Percentiles rank a stretch among this genome's conserved stretches.
Conservation (phyloP, 1,140 invertebrate species). For the Drosophila santomea region DNA sequence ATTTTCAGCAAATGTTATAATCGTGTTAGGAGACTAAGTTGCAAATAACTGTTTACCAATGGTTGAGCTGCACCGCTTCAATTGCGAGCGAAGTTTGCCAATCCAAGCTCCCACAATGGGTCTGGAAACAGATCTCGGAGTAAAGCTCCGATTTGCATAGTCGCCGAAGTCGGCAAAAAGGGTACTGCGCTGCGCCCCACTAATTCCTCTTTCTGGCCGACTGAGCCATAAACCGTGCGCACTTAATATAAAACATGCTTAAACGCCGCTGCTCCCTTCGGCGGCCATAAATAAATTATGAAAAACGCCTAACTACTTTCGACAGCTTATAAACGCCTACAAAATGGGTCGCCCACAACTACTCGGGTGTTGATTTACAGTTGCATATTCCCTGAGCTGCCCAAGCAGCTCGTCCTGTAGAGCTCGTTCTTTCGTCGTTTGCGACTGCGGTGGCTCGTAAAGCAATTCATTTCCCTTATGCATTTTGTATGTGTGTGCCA, state of each 20-base stretch:
- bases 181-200: slow-evolving; percentile 35
- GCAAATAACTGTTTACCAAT: slow-evolving; percentile 75
- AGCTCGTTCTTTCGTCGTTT: slow-evolving; percentile 15
- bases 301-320: slow-evolving; percentile 84
- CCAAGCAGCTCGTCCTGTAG: slow-evolving; percentile 4
- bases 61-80: slow-evolving; percentile 38
- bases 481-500: slow-evolving; percentile 66
- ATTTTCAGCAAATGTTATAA: slow-evolving; percentile 71
- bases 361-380: slow-evolving; percentile 77
- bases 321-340: slow-evolving; percentile 83
- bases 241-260: slow-evolving; percentile 82
- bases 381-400: slow-evolving; percentile 71
- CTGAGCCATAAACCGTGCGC: slow-evolving; percentile 73
- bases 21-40: slow-evolving; percentile 75
- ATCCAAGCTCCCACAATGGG: slow-evolving; percentile 17
- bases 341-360: slow-evolving; percentile 66
- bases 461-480: slow-evolving; percentile 83
- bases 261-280: slow-evolving; percentile 58
- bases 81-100: slow-evolving; percentile 46
- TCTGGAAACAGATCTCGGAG: slow-evolving; percentile 8
- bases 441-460: slow-evolving; percentile 73
- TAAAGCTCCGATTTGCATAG: slow-evolving; percentile 65
- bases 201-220: slow-evolving; percentile 75
- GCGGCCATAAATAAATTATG: slow-evolving; percentile 80
- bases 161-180: slow-evolving; percentile 33